Percentiles rank a stretch among this genome's conserved stretches.
Evolutionary conservation across 2,113 vertebrate species (phyloP).

Genomic region (Tyrannus savana): DNA sequence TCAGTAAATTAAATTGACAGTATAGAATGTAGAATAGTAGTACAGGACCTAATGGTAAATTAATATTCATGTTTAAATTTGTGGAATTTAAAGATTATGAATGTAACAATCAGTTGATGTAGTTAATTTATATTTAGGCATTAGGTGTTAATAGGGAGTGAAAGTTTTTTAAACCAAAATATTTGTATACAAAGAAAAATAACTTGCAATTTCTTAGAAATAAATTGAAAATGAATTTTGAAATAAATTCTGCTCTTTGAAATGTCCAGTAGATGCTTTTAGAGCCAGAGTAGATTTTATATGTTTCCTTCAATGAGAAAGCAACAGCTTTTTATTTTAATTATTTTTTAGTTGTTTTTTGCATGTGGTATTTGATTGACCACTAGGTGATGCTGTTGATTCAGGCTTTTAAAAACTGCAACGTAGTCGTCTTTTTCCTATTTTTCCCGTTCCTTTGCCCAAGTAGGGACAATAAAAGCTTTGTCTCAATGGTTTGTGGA

Average conservation of each 20-base stretch:
- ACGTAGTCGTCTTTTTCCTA: fast-evolving
- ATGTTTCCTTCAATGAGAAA: not conserved
- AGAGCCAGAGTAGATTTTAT: not conserved
- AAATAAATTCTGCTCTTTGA: not conserved
- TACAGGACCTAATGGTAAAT: not conserved
- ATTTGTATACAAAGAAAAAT: not conserved
- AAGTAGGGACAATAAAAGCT: not conserved
- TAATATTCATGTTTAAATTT: not conserved
- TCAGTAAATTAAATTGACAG: not conserved
- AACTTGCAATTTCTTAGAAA: not conserved
- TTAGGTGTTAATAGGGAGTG: not conserved
- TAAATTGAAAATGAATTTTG: not conserved
- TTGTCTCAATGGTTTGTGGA: not conserved
- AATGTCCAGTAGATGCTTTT: not conserved
- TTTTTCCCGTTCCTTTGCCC: not conserved
- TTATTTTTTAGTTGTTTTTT: not conserved
- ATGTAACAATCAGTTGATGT: not conserved
- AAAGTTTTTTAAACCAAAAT: not conserved
- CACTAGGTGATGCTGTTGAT: conserved; percentile 34
- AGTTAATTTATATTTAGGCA: not conserved
- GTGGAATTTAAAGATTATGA: not conserved
- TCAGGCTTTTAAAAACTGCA: not conserved
- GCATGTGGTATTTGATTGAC: not conserved
- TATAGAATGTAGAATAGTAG: not conserved
- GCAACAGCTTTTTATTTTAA: not conserved